Percentiles rank a stretch among this genome's conserved stretches.
These are phyloP conservation scores for Chymomyza caudatula DNA, from an alignment of 2,888 invertebrate species.

Conservation along the genomic window DNA sequence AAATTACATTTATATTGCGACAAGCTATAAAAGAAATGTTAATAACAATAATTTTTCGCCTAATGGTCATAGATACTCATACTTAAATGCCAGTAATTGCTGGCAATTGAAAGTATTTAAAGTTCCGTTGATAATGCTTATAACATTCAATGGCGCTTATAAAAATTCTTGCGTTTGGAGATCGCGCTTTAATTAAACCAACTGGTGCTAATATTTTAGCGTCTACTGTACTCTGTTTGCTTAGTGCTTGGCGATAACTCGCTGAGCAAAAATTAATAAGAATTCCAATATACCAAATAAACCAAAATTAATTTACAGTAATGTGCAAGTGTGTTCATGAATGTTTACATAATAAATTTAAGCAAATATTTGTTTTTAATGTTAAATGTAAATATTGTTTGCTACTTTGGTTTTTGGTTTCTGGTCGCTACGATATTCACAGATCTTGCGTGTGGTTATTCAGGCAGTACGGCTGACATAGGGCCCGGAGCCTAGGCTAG, in stretches of 20 bases:
- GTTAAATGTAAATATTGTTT: conserved; percentile 46
- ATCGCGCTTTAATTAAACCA: no score
- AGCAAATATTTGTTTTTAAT: conserved; percentile 58
- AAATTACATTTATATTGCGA: no score
- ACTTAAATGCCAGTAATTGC: no score
- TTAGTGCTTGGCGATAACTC: conserved; percentile 11
- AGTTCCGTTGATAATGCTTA: no score
- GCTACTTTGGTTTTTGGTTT: not conserved
- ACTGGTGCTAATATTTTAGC: not conserved
- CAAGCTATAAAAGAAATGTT: no score
- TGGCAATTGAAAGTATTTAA: no score
- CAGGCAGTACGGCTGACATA: not conserved
- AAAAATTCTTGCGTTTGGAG: no score
- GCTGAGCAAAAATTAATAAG: conserved; percentile 47
- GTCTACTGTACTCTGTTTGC: not conserved
- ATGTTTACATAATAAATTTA: conserved; percentile 55
- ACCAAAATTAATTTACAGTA: conserved; percentile 12
- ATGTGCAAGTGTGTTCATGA: conserved; percentile 22
- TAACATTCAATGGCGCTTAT: no score
- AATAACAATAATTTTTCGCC: no score
- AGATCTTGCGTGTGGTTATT: conserved; percentile 48
- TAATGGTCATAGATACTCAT: no score
- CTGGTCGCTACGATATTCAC: conserved; percentile 53
- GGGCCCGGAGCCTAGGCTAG: not conserved
- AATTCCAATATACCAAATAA: conserved; percentile 28